phyloP scores from a whole-genome alignment of 2,888 invertebrate species.

The Phlogophora meticulosa region DNA sequence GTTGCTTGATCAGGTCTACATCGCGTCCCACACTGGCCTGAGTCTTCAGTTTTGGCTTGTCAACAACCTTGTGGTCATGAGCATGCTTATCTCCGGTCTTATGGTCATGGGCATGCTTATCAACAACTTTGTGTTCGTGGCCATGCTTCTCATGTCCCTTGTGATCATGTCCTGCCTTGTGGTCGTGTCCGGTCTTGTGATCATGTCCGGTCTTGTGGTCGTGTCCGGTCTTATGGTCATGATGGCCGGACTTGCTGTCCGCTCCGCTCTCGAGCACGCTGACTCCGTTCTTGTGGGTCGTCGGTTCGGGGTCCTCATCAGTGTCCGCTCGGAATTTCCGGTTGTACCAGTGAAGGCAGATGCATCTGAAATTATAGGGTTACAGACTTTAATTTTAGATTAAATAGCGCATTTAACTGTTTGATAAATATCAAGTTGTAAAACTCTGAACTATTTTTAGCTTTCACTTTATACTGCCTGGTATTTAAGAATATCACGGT shows the following conservation, averaged over 20 bases:
- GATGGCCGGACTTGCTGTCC: constrained; percentile 62
- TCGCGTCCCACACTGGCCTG: constrained; percentile 90
- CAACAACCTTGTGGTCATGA: constrained; percentile 51
- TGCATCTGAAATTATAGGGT: constrained; percentile 87
- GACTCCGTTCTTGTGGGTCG: constrained; percentile 87
- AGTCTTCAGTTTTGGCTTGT: constrained; percentile 81
- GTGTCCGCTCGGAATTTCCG: constrained; percentile 85
- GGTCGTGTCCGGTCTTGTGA: constrained; percentile 37
- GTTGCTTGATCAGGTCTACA: constrained; percentile 91
- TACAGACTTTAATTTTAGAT: neutral
- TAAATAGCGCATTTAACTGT: neutral
- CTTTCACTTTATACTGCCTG: neutral
- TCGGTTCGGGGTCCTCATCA: constrained; percentile 82
- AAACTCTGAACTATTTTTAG: constrained; percentile 1
- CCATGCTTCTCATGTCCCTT: constrained; percentile 55
- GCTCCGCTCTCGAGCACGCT: constrained; percentile 87
- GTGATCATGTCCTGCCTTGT: constrained; percentile 42
- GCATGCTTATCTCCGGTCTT: constrained; percentile 48
- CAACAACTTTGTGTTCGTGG: constrained; percentile 51
- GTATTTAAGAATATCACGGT: constrained; percentile 19
- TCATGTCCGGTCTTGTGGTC: constrained; percentile 53
- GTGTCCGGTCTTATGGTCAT: constrained; percentile 57
- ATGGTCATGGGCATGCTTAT: constrained; percentile 65
- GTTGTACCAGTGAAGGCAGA: constrained; percentile 92
- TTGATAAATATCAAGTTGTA: neutral